phyloP scores from a whole-genome alignment of 2,797 vertebrate genomes.

The Psittacula derbiana region DNA sequence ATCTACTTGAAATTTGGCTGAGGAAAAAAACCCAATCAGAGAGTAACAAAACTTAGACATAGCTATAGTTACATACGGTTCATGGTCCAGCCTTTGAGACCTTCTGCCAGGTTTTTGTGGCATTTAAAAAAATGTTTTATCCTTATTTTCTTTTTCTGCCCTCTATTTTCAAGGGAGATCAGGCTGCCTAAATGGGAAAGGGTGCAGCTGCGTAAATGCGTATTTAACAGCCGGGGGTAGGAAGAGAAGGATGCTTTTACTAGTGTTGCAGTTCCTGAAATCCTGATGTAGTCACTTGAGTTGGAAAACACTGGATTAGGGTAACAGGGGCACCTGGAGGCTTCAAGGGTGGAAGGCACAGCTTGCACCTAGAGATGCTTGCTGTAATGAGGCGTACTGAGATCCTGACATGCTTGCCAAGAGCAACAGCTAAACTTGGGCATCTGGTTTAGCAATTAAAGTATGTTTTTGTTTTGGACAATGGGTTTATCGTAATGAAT shows the following conservation, averaged over 20 bases:
- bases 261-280: neutral
- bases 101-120: neutral
- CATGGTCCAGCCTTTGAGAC: neutral
- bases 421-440: neutral
- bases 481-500: conserved; percentile 19
- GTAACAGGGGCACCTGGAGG: neutral
- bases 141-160: neutral
- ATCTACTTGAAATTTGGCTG: neutral
- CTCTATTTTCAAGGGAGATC: neutral
- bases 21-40: neutral
- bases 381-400: neutral
- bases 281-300: neutral
- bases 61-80: neutral
- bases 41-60: neutral
- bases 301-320: neutral
- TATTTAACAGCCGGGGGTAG: neutral
- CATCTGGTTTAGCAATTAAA: conserved; percentile 53
- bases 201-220: neutral
- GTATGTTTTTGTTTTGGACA: conserved; percentile 46
- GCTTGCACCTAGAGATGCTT: neutral
- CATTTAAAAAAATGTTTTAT: neutral
- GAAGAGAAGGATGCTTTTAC: neutral
- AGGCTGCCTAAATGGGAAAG: neutral
- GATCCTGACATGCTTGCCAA: neutral
- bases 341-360: neutral